phyloP scores from a whole-genome alignment of 2,113 vertebrate species.

The Motacilla alba region DNA sequence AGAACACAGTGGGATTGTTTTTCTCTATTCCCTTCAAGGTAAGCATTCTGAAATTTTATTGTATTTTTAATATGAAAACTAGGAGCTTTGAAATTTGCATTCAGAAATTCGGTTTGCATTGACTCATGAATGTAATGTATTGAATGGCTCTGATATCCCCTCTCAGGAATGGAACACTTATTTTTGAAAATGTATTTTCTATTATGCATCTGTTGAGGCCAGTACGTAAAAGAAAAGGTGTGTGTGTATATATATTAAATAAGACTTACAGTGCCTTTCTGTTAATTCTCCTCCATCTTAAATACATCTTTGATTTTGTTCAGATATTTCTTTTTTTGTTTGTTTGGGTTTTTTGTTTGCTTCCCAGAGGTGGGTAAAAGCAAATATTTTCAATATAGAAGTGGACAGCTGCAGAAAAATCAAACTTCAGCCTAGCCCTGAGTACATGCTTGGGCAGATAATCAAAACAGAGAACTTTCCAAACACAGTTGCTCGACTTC shows the following conservation, averaged over 20 bases:
- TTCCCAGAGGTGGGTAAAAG: fast-evolving
- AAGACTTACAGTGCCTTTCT: background rate
- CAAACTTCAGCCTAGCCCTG: background rate
- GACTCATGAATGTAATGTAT: background rate
- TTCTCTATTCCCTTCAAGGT: background rate
- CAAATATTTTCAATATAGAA: background rate
- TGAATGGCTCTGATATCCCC: background rate
- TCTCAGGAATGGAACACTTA: background rate
- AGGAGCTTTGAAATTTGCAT: background rate
- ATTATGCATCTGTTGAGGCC: background rate
- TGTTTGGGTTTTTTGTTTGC: background rate
- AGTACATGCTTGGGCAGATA: background rate
- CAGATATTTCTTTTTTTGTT: background rate
- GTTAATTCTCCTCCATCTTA: background rate
- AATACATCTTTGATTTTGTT: background rate
- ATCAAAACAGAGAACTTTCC: background rate
- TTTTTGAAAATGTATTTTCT: background rate
- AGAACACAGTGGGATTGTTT: background rate
- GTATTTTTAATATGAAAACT: background rate
- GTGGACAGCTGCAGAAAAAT: background rate
- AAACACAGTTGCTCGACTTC: background rate
- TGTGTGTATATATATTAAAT: too few relatives aligned
- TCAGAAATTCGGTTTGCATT: background rate
- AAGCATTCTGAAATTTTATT: background rate
- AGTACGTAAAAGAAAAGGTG: background rate